Evolutionary conservation across 2,888 invertebrate species (phyloP).

Genomic region (Pristionchus entomophagus): DNA sequence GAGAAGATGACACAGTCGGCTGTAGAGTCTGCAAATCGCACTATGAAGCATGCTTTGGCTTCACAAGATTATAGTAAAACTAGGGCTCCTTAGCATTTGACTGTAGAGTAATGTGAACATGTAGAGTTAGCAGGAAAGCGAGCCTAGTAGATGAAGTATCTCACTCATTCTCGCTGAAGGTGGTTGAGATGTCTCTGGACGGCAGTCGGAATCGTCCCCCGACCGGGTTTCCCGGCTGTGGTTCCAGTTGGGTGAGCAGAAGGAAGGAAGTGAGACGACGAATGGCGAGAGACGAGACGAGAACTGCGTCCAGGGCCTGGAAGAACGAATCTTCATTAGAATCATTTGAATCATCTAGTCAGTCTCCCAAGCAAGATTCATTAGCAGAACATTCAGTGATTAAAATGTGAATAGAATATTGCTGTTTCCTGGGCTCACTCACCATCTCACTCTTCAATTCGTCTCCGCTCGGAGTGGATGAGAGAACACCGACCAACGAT

Average conservation of each 20-base stretch:
- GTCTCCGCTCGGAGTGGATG: conserved; percentile 68
- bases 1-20: neutral
- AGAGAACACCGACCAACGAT: conserved; percentile 70
- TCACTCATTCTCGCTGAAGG: conserved; percentile 8
- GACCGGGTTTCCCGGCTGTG: conserved; percentile 46
- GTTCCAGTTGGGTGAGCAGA: conserved; percentile 44
- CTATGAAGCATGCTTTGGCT: neutral
- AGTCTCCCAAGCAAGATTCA: neutral
- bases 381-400: no score
- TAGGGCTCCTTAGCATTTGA: no score
- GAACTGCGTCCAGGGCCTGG: conserved; percentile 41
- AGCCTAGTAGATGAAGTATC: no score
- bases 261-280: conserved; percentile 31
- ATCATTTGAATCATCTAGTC: neutral
- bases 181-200: conserved; percentile 2
- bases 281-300: conserved; percentile 35
- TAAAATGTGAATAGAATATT: no score
- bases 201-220: conserved; percentile 39
- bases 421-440: conserved; percentile 36
- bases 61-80: no score
- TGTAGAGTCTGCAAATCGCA: neutral
- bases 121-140: no score
- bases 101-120: no score
- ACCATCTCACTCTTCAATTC: conserved; percentile 55
- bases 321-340: neutral